A percentile compares a stretch with the other conserved stretches of the same genome.
Evolutionary conservation across 2,113 vertebrate species (phyloP).

Genomic region (Himantopus leucocephalus): DNA sequence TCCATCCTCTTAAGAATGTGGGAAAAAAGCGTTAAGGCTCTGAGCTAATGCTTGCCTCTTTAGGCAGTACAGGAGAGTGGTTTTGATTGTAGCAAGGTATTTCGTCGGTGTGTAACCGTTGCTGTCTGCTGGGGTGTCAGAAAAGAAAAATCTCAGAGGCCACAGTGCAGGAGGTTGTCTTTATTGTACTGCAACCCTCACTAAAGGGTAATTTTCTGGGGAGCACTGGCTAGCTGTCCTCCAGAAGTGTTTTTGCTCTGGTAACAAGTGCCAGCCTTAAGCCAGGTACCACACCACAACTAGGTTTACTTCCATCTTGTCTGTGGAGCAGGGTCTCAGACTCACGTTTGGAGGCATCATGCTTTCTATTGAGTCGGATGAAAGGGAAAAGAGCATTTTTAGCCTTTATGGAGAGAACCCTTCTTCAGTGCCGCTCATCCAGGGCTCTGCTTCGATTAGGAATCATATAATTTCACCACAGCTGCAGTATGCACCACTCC

Average conservation of each 20-base stretch:
- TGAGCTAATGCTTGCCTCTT: not conserved
- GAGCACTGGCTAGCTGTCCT: not conserved
- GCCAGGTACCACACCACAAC: not conserved
- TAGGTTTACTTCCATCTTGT: not conserved
- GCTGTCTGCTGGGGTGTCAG: not conserved
- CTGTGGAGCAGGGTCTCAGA: not conserved
- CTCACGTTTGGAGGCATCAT: fast-evolving
- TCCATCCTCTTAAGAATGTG: not conserved
- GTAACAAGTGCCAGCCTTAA: not conserved
- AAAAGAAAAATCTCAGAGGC: not conserved
- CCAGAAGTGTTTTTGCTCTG: not conserved
- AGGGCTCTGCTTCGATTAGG: fast-evolving
- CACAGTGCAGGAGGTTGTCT: not conserved
- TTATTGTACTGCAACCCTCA: not conserved
- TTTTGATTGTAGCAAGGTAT: not conserved
- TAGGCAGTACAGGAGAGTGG: not conserved
- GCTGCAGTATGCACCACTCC: not conserved
- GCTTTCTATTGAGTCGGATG: no score
- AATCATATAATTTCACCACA: not conserved
- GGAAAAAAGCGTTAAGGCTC: not conserved
- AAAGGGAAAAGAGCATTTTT: not conserved
- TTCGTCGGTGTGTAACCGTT: not conserved
- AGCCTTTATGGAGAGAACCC: not conserved
- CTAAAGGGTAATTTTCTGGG: not conserved
- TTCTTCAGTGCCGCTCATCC: not conserved